These are phyloP conservation scores for Sorex maritimensis DNA, from an alignment of 2,797 vertebrate species.

Conservation along the genomic window DNA sequence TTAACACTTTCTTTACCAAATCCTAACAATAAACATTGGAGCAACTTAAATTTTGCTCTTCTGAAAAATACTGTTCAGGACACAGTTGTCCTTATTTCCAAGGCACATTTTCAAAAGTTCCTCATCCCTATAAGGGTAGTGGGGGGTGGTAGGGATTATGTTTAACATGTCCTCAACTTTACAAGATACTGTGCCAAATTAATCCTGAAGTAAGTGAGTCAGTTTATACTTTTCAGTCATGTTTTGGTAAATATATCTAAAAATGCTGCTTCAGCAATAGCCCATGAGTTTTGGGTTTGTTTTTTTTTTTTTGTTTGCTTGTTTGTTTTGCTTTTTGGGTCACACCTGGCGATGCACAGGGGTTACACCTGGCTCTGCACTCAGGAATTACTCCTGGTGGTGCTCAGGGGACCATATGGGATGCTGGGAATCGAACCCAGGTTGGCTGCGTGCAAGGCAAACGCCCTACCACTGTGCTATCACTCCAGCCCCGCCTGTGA, in stretches of 20 bases:
- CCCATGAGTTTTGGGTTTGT: not conserved
- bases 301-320: too few species aligned
- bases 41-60: not conserved
- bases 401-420: too few species aligned
- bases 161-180: not conserved
- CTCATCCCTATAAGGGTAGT: not conserved
- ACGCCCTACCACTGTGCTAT: too few species aligned
- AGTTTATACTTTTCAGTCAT: not conserved
- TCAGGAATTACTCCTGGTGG: too few species aligned
- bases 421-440: too few species aligned
- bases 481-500: not conserved
- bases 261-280: constrained; percentile 1
- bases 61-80: not conserved
- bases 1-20: not conserved
- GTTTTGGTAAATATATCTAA: not conserved
- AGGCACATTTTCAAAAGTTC: not conserved
- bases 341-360: too few species aligned
- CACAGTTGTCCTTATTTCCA: not conserved
- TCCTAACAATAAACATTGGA: not conserved
- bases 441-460: too few species aligned
- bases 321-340: too few species aligned
- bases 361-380: too few species aligned
- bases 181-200: not conserved
- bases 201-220: not conserved
- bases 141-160: not conserved